Evolutionary conservation across 37 sponge, comb jelly and placozoan genomes (phyloP).

Genomic region (Spongilla lacustris): DNA sequence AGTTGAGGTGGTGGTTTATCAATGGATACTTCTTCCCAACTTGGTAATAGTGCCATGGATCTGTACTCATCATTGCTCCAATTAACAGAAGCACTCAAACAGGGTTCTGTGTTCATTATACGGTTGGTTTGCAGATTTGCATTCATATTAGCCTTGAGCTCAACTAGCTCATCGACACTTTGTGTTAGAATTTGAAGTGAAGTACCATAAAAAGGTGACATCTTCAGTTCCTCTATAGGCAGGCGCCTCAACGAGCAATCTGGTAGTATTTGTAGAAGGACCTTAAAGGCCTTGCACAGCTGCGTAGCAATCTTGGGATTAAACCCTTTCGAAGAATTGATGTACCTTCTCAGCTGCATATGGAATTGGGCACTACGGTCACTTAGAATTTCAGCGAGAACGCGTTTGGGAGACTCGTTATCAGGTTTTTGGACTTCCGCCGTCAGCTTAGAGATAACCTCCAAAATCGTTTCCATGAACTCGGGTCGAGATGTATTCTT

Average conservation of each 20-base stretch:
- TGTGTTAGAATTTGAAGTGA: too few relatives aligned
- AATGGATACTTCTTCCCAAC: slow-evolving; percentile 44
- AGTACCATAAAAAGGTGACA: too few relatives aligned
- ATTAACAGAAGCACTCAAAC: too few relatives aligned
- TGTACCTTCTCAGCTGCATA: neutral
- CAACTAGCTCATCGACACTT: too few relatives aligned
- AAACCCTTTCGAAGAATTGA: neutral
- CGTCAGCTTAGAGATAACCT: neutral
- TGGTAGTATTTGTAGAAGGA: too few relatives aligned
- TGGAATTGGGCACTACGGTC: slow-evolving; percentile 58
- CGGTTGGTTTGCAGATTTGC: too few relatives aligned
- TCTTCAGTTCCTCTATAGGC: too few relatives aligned
- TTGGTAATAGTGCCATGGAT: slow-evolving; percentile 44
- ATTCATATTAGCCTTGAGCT: too few relatives aligned
- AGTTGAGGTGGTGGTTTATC: slow-evolving; percentile 28
- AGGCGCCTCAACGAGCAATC: too few relatives aligned
- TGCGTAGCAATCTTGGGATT: neutral
- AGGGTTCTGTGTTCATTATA: too few relatives aligned
- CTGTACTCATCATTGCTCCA: slow-evolving; percentile 24
- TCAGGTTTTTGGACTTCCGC: neutral
- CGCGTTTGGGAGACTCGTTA: slow-evolving; percentile 6
- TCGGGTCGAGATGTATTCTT: neutral
- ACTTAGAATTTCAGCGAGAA: slow-evolving; percentile 62
- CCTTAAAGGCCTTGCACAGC: neutral
- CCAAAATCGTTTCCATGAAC: neutral